These are phyloP conservation scores for Pollenia amentaria DNA, from an alignment of 2,888 invertebrate genomes.

Conservation along the genomic window DNA sequence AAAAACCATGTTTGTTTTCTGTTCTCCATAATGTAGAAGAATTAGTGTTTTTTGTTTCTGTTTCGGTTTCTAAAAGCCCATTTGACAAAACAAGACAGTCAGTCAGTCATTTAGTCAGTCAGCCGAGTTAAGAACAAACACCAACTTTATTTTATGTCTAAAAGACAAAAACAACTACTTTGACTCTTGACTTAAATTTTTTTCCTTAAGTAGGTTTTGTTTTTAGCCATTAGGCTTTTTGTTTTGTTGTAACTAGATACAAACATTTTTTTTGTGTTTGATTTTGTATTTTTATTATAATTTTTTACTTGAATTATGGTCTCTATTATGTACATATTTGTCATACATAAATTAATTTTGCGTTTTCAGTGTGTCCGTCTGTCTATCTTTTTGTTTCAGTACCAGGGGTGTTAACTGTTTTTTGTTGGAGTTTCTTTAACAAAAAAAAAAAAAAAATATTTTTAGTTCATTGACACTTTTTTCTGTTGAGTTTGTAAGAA, in stretches of 20 bases:
- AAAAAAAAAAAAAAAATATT: conserved; percentile 3
- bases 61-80: no score
- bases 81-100: neutral
- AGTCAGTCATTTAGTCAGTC: neutral
- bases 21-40: neutral
- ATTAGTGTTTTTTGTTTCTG: neutral
- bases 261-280: neutral
- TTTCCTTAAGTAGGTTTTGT: neutral
- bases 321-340: neutral
- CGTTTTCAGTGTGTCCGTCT: conserved; percentile 3
- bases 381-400: conserved; percentile 7
- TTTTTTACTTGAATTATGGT: neutral
- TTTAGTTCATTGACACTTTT: conserved; percentile 53
- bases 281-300: neutral
- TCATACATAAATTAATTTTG: neutral
- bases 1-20: neutral
- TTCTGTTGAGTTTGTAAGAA: conserved; percentile 21
- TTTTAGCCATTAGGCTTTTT: conserved; percentile 23
- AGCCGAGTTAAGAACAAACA: conserved; percentile 3
- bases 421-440: neutral
- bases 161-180: neutral
- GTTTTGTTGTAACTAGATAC: conserved; percentile 20
- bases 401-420: conserved; percentile 28
- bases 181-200: conserved; percentile 35
- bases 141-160: neutral